A percentile compares a stretch with the other conserved stretches of the same genome.
Evolutionary conservation across 2,888 invertebrate genomes (phyloP).

Genomic region (Synanthedon myopaeformis): DNA sequence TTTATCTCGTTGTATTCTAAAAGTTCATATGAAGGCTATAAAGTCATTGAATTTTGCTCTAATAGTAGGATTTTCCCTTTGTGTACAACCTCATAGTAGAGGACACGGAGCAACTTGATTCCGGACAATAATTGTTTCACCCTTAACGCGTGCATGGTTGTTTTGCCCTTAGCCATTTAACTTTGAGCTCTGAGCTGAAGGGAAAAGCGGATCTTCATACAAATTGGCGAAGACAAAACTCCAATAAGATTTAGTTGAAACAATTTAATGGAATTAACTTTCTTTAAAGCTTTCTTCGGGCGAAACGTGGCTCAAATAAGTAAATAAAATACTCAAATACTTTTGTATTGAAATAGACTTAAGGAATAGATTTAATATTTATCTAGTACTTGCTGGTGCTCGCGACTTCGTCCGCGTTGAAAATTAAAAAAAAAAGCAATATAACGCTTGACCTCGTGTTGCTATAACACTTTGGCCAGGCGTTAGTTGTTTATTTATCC

Average conservation of each 20-base stretch:
- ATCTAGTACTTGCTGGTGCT: too few species aligned
- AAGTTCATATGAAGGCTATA: too few species aligned
- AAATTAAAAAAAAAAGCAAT: too few species aligned
- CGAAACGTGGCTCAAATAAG: neutral
- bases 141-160: conserved; percentile 6
- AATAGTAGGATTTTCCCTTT: too few species aligned
- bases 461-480: too few species aligned
- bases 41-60: neutral
- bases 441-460: too few species aligned
- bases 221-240: conserved; percentile 5
- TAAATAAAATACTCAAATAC: too few species aligned
- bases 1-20: too few species aligned
- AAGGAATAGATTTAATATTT: too few species aligned
- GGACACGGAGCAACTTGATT: conserved; percentile 4
- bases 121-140: conserved; percentile 9
- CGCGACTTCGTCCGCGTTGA: too few species aligned
- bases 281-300: neutral
- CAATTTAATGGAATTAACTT: neutral
- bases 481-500: too few species aligned
- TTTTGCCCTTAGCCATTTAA: conserved; percentile 15
- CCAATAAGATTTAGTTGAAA: conserved; percentile 3
- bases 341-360: neutral
- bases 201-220: conserved; percentile 5
- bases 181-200: conserved; percentile 8
- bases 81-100: neutral